Percentiles rank a stretch among this genome's conserved stretches.
Evolutionary conservation across 2,797 vertebrate species (phyloP).

Genomic region (Argya squamiceps): DNA sequence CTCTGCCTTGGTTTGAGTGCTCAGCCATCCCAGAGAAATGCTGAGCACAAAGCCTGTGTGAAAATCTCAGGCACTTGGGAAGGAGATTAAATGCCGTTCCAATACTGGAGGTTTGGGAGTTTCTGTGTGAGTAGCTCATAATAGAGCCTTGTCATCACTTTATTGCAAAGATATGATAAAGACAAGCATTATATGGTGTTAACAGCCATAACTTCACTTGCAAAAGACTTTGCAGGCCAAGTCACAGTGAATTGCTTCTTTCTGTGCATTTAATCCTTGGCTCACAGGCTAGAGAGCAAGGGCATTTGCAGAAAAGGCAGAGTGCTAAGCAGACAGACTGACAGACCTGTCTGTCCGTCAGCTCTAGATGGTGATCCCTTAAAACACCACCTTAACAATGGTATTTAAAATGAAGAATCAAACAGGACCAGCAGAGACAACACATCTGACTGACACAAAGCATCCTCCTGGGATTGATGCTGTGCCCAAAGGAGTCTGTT

Average conservation of each 20-base stretch:
- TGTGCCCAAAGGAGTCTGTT: not conserved
- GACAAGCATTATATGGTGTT: constrained; percentile 25
- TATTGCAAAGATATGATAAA: not conserved
- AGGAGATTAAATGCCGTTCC: not conserved
- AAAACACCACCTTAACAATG: not conserved
- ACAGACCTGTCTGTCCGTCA: constrained; percentile 3
- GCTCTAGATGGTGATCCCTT: not conserved
- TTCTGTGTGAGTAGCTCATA: not conserved
- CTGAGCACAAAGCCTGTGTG: not conserved
- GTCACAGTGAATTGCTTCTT: constrained; percentile 24
- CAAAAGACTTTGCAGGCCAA: constrained; percentile 21
- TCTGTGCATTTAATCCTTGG: constrained; percentile 10
- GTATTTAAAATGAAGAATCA: not conserved
- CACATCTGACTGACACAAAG: not conserved
- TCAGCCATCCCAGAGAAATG: not conserved
- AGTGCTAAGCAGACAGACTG: not conserved
- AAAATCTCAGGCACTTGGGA: not conserved
- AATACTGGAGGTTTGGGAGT: not conserved
- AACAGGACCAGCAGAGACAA: not conserved
- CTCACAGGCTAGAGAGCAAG: not conserved
- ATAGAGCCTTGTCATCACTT: constrained; percentile 10
- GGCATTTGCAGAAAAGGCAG: constrained; percentile 9
- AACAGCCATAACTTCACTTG: constrained; percentile 46
- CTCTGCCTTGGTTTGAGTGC: not conserved
- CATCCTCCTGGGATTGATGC: not conserved